These are phyloP conservation scores for Masnerella sp. DNA, from an alignment of 2,888 invertebrate genomes.

Conservation along the genomic window DNA sequence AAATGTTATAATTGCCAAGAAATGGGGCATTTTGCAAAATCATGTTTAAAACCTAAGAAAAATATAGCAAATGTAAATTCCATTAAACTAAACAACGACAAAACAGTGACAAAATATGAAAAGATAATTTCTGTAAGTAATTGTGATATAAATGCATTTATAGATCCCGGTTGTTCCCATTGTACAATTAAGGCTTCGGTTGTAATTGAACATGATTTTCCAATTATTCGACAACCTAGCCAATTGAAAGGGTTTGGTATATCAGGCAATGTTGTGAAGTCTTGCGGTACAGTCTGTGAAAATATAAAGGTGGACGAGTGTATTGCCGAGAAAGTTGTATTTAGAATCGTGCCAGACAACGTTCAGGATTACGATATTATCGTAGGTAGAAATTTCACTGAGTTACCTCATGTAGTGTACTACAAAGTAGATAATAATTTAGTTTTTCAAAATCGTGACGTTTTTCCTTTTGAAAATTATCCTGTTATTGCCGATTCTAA, in stretches of 20 bases:
- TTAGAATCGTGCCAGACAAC: conserved; percentile 49
- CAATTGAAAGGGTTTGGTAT: conserved; percentile 50
- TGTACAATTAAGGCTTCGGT: conserved; percentile 58
- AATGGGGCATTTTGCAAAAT: neutral
- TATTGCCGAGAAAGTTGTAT: conserved; percentile 35
- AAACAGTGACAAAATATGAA: conserved; percentile 12
- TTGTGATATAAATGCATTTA: neutral
- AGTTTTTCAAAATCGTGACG: conserved; percentile 7
- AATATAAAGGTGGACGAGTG: conserved; percentile 51
- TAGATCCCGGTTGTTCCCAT: conserved; percentile 62
- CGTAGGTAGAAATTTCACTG: conserved; percentile 61
- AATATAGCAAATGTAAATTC: neutral
- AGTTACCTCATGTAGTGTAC: conserved; percentile 54
- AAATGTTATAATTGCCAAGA: conserved; percentile 14
- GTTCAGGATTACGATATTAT: conserved; percentile 60
- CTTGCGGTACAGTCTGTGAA: conserved; percentile 36
- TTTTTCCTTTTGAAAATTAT: neutral
- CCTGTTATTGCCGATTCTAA: too few species aligned
- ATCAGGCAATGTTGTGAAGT: conserved; percentile 25
- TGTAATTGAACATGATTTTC: conserved; percentile 31
- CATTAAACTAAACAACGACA: neutral
- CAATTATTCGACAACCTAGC: conserved; percentile 19
- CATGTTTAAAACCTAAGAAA: neutral
- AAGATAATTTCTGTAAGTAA: neutral
- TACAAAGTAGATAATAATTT: conserved; percentile 48